A percentile compares a stretch with the other conserved stretches of the same genome.
Conservation (phyloP, 2,113 vertebrate species). For the Mixornis gularis region DNA sequence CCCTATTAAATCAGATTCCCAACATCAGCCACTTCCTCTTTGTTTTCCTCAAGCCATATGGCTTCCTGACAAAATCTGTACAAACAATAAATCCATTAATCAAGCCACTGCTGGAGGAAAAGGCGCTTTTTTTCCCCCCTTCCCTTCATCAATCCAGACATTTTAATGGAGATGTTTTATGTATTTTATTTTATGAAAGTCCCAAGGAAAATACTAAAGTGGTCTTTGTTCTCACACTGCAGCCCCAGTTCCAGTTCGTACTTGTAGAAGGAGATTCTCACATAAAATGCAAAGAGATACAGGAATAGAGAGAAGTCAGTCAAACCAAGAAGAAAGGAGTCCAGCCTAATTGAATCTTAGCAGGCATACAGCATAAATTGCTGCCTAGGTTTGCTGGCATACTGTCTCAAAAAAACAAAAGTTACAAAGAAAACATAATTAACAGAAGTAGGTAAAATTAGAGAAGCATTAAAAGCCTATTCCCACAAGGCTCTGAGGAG, state of each 20-base stretch:
- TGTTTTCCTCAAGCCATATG: slow-evolving; percentile 47
- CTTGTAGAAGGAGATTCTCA: not conserved
- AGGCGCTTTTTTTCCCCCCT: not conserved
- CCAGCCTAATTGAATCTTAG: not conserved
- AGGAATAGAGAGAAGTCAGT: not conserved
- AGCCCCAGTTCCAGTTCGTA: not conserved
- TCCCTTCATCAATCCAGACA: not conserved
- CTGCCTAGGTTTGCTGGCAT: not conserved
- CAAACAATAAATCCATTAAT: slow-evolving; percentile 62
- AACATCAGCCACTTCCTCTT: slow-evolving; percentile 41
- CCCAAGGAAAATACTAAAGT: not conserved
- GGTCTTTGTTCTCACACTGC: not conserved
- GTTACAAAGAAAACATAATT: not conserved
- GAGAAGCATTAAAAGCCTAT: not conserved
- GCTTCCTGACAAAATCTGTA: slow-evolving; percentile 44
- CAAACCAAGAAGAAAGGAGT: not conserved
- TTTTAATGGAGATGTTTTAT: not conserved
- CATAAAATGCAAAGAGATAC: not conserved
- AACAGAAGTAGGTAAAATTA: not conserved
- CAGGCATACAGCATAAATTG: not conserved
- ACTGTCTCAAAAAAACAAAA: not conserved
- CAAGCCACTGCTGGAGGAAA: slow-evolving; percentile 15
- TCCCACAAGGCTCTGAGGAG: not conserved
- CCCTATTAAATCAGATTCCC: slow-evolving; percentile 35
- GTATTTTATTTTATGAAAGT: slow-evolving; percentile 5